These are phyloP conservation scores for Eretmocerus hayati DNA, from an alignment of 2,888 invertebrate genomes.

Conservation along the genomic window DNA sequence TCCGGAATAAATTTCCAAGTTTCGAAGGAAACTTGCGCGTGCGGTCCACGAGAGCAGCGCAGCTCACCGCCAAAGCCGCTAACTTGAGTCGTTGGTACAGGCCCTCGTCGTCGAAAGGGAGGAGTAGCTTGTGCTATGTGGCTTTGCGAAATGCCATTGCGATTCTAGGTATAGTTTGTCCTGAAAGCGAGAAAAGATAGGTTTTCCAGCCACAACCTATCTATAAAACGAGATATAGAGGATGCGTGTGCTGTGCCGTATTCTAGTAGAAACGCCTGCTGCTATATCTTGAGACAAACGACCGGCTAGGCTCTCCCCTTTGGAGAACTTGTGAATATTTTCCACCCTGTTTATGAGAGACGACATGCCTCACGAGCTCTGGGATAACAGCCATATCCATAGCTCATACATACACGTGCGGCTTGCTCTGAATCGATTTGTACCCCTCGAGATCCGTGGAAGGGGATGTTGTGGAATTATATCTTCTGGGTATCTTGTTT, in stretches of 20 bases:
- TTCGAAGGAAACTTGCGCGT: constrained; percentile 29
- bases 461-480: no score
- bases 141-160: no score
- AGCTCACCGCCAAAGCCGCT: constrained; percentile 20
- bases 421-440: no score
- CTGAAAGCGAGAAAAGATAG: constrained; percentile 11
- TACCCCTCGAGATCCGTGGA: no score
- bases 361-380: constrained; percentile 5
- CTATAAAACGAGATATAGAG: not conserved
- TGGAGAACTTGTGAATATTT: constrained; percentile 27
- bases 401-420: no score
- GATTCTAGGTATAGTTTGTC: no score
- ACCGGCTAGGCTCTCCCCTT: no score
- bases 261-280: constrained; percentile 28
- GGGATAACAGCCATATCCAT: no score
- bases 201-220: not conserved
- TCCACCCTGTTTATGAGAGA: constrained; percentile 23
- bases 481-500: no score
- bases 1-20: constrained; percentile 33
- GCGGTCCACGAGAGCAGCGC: constrained; percentile 12
- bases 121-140: not conserved
- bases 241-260: constrained; percentile 21
- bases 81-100: constrained; percentile 20
- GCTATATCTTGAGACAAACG: constrained; percentile 26
- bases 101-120: constrained; percentile 2